A percentile compares a stretch with the other conserved stretches of the same genome.
Evolutionary conservation across 2,888 invertebrate genomes (phyloP).

Genomic region (Eledona agricola): DNA sequence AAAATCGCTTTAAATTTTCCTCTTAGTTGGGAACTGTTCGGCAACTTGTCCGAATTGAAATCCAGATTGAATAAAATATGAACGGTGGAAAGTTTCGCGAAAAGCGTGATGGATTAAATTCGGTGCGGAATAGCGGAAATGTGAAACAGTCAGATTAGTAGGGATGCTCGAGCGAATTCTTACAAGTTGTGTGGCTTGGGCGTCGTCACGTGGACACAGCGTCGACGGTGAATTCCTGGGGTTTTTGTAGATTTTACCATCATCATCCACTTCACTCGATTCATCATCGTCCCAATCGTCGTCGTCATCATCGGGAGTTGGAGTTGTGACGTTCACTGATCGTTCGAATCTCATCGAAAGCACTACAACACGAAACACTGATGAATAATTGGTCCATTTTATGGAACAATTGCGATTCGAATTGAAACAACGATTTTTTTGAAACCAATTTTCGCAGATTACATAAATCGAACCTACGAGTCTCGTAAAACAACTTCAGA

Average conservation of each 20-base stretch:
- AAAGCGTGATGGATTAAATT: neutral
- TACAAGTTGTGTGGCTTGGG: constrained; percentile 80
- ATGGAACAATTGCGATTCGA: no score
- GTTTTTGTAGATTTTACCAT: constrained; percentile 85
- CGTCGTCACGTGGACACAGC: constrained; percentile 85
- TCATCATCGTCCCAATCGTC: constrained; percentile 61
- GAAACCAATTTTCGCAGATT: no score
- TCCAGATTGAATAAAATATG: neutral
- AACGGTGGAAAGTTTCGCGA: no score
- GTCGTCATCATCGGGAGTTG: constrained; percentile 67
- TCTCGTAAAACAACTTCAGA: no score
- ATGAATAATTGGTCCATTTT: constrained; percentile 13
- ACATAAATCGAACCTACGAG: no score
- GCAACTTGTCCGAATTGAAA: no score
- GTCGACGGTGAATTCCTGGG: constrained; percentile 88
- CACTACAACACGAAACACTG: constrained; percentile 24
- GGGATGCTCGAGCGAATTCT: constrained; percentile 37
- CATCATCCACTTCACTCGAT: constrained; percentile 75
- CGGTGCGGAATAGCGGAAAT: neutral
- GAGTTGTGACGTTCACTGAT: constrained; percentile 53
- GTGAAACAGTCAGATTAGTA: constrained; percentile 1
- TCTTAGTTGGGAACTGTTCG: no score
- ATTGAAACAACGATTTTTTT: no score
- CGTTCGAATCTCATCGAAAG: constrained; percentile 27
- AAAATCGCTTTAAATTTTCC: no score